A percentile compares a stretch with the other conserved stretches of the same genome.
These are phyloP conservation scores for Caenorhabditis latens DNA, from an alignment of 1,140 invertebrate genomes.

Conservation along the genomic window DNA sequence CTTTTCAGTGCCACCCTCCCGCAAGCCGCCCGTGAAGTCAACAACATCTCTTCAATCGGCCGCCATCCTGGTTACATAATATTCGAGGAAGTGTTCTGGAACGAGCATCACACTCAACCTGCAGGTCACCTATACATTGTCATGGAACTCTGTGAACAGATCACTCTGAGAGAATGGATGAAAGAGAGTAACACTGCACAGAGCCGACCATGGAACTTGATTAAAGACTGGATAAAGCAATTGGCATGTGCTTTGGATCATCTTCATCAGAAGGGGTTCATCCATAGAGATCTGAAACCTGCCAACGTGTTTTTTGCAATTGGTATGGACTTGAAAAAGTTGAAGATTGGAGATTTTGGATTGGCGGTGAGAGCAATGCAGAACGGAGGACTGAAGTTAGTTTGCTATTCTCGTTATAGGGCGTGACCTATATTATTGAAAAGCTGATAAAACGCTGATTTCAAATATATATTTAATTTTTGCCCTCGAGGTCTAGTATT, in stretches of 20 bases:
- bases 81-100: slow-evolving; percentile 12
- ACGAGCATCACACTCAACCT: not conserved
- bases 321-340: not conserved
- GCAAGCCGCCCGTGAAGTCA: not conserved
- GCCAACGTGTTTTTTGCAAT: slow-evolving; percentile 3
- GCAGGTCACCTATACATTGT: not conserved
- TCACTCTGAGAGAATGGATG: not conserved
- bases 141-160: slow-evolving; percentile 12
- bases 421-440: not conserved
- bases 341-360: slow-evolving; percentile 32
- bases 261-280: not conserved
- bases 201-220: not conserved
- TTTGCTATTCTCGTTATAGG: not conserved
- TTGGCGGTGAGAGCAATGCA: not conserved
- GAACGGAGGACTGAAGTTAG: not conserved
- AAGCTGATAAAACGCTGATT: no score
- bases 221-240: slow-evolving; percentile 7
- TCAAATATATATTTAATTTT: no score
- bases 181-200: not conserved
- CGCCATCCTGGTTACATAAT: not conserved
- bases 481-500: no score
- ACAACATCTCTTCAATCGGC: not conserved
- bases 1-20: not conserved
- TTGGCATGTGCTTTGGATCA: not conserved
- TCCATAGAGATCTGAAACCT: slow-evolving; percentile 15